Evolutionary conservation across 2,797 vertebrate species (phyloP).

Genomic region (Amblyopsis hoosieri): DNA sequence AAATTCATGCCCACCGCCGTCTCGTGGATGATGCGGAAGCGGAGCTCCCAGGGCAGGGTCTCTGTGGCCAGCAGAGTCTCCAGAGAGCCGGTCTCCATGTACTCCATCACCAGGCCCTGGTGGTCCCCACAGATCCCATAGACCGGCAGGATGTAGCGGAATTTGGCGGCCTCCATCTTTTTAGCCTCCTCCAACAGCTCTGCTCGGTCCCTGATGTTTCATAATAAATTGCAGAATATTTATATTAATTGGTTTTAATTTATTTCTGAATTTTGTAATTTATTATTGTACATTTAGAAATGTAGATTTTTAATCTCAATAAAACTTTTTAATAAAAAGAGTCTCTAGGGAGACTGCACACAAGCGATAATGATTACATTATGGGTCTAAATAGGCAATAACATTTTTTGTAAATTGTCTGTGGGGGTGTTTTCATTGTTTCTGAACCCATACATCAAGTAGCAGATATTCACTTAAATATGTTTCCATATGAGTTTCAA

Average conservation of each 20-base stretch:
- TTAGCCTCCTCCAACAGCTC: slow-evolving; percentile 94
- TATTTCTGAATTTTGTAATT: background rate
- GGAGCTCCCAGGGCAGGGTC: slow-evolving; percentile 92
- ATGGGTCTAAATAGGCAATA: too few species aligned
- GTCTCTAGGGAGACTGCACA: background rate
- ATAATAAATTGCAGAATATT: too few species aligned
- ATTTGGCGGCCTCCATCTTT: slow-evolving; percentile 99
- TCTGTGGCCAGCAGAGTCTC: slow-evolving; percentile 91
- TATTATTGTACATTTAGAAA: too few species aligned
- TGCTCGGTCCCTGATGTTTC: slow-evolving; percentile 83
- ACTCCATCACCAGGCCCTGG: slow-evolving; percentile 96
- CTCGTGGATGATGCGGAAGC: slow-evolving; percentile 95
- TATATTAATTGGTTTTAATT: background rate
- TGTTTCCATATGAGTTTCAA: background rate
- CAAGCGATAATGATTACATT: too few species aligned
- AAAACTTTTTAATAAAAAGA: too few species aligned
- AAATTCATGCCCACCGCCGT: slow-evolving; percentile 98
- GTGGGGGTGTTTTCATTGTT: background rate
- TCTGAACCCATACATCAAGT: background rate
- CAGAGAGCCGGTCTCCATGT: slow-evolving; percentile 97
- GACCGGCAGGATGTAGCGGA: slow-evolving; percentile 94
- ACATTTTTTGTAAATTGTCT: background rate
- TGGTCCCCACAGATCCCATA: slow-evolving; percentile 95
- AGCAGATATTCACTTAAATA: slow-evolving; percentile 1
- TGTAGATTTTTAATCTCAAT: too few species aligned